Percentiles rank a stretch among this genome's conserved stretches.
phyloP scores from a whole-genome alignment of 2,113 vertebrate genomes.

The Anoplopoma fimbria region DNA sequence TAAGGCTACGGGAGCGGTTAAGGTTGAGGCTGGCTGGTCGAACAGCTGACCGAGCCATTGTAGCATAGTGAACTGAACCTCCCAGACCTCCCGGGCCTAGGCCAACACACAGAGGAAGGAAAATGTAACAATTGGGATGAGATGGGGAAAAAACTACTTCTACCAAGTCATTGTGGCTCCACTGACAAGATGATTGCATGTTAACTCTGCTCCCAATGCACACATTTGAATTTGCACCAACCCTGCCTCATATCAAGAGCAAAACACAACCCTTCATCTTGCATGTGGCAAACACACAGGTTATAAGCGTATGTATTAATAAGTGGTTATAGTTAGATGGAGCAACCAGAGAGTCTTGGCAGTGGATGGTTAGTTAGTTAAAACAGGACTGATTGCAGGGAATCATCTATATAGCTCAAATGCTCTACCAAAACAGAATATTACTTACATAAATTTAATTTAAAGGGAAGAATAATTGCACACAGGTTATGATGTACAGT shows the following conservation, averaged over 20 bases:
- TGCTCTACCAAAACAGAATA: not conserved
- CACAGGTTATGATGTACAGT: conserved; percentile 13
- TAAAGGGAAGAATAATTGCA: not conserved
- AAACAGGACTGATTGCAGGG: not conserved
- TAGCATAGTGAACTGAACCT: conserved; percentile 96
- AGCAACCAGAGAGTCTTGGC: not conserved
- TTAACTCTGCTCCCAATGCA: not conserved
- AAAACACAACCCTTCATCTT: not conserved
- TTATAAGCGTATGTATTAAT: not conserved
- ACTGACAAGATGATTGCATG: not conserved
- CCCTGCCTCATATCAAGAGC: not conserved
- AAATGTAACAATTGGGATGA: conserved; percentile 11
- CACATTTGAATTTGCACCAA: not conserved
- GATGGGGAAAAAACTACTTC: not conserved
- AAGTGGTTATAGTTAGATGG: not conserved
- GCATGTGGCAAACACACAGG: not conserved
- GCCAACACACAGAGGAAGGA: conserved; percentile 4
- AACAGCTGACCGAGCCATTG: conserved; percentile 96
- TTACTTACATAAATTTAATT: not conserved
- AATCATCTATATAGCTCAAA: not conserved
- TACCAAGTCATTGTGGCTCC: not conserved
- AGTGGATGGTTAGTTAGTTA: conserved; percentile 13
- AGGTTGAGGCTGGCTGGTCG: conserved; percentile 96
- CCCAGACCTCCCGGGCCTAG: conserved; percentile 94
- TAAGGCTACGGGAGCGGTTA: conserved; percentile 97